Conservation (phyloP, 1,140 invertebrate species). For the Argopecten irradians region DNA sequence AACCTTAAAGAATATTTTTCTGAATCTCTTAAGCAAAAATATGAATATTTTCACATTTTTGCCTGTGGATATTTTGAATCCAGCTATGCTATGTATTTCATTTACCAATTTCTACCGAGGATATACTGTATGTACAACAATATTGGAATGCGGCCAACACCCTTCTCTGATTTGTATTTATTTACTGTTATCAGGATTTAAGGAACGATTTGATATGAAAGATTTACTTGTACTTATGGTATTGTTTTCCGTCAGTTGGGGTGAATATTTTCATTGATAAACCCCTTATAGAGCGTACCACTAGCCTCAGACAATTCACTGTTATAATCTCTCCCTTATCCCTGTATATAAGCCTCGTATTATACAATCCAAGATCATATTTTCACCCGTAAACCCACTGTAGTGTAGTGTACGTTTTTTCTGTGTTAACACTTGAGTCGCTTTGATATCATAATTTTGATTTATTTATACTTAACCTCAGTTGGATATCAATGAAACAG, state of each 20-base stretch:
- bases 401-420: neutral
- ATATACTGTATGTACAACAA: neutral
- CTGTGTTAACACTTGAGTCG: neutral
- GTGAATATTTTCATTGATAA: constrained; percentile 10
- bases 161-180: neutral
- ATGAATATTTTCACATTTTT: neutral
- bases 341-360: neutral
- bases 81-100: neutral
- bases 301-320: neutral
- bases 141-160: neutral
- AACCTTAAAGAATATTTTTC: neutral
- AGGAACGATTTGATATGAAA: neutral
- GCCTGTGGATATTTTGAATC: neutral
- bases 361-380: neutral
- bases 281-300: neutral
- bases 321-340: neutral
- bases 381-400: neutral
- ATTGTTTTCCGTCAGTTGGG: neutral
- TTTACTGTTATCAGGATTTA: neutral
- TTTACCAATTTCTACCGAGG: neutral
- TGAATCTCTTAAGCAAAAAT: neutral
- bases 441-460: neutral
- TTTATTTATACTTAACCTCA: neutral
- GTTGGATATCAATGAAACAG: neutral
- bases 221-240: constrained; percentile 1